phyloP scores from a whole-genome alignment of 2,797 vertebrate genomes.

The Bradypodion ventrale region DNA sequence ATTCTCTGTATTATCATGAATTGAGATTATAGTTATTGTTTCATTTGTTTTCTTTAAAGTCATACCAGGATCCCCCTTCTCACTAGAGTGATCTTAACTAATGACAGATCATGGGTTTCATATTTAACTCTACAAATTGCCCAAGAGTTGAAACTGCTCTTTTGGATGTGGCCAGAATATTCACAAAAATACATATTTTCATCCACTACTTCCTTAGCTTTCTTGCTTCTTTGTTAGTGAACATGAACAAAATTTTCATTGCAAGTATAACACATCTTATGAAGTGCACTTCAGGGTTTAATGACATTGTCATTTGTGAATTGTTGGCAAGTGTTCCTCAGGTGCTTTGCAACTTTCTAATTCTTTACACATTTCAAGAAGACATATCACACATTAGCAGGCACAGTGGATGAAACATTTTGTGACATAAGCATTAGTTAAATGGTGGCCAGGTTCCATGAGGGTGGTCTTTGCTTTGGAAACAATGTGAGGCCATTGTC shows the following conservation, averaged over 20 bases:
- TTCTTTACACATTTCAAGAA: constrained; percentile 17
- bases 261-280: constrained; percentile 27
- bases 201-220: not conserved
- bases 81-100: not conserved
- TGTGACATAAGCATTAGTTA: constrained; percentile 30
- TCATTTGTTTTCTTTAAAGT: too few relatives aligned
- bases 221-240: constrained; percentile 11
- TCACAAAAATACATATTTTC: not conserved
- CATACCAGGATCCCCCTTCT: not conserved
- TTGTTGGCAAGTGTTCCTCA: constrained; percentile 6
- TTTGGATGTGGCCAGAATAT: not conserved
- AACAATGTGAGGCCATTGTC: constrained; percentile 15
- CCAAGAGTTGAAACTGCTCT: not conserved
- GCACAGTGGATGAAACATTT: constrained; percentile 30
- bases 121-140: not conserved
- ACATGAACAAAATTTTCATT: constrained; percentile 1
- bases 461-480: constrained; percentile 22
- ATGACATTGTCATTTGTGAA: constrained; percentile 31
- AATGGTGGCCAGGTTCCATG: constrained; percentile 22
- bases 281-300: constrained; percentile 1
- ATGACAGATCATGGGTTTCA: too few relatives aligned
- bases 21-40: too few relatives aligned
- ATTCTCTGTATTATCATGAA: too few relatives aligned
- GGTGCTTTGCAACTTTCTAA: constrained; percentile 21
- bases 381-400: constrained; percentile 25